These are phyloP conservation scores for Andrena dorsata DNA, from an alignment of 2,888 invertebrate genomes.

Conservation along the genomic window DNA sequence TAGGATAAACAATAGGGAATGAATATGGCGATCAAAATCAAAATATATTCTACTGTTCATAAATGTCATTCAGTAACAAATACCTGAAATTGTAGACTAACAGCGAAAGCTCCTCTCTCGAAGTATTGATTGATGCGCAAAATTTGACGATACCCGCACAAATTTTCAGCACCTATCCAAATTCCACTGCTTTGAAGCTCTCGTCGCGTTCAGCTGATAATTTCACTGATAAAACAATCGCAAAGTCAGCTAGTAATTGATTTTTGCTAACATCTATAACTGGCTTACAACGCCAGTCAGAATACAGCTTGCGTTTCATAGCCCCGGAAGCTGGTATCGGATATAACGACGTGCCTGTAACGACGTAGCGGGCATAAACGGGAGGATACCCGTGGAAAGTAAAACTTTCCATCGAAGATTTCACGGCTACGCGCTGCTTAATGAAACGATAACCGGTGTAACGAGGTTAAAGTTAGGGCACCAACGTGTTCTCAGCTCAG, in stretches of 20 bases:
- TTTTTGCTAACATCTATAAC: background rate
- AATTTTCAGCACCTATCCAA: no score
- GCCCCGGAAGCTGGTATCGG: background rate
- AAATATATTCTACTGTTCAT: no score
- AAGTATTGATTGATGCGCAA: no score
- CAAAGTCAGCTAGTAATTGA: background rate
- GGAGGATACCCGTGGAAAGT: background rate
- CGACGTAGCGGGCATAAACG: background rate
- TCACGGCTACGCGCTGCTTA: conserved; percentile 13
- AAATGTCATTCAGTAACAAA: no score
- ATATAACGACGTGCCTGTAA: conserved; percentile 9
- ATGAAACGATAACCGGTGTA: conserved; percentile 41
- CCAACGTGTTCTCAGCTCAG: background rate
- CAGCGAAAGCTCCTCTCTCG: no score
- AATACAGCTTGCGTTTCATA: background rate
- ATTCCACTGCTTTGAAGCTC: no score
- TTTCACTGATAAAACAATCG: background rate
- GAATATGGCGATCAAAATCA: no score
- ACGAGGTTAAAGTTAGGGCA: conserved; percentile 21
- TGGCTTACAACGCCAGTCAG: background rate
- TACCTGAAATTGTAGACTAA: no score
- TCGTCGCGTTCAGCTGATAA: no score
- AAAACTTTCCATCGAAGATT: conserved; percentile 34
- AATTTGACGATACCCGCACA: no score
- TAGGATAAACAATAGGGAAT: no score